Base-by-base conservation (phyloP, 2,113 vertebrate species). In the Cyprichromis sp. region DNA sequence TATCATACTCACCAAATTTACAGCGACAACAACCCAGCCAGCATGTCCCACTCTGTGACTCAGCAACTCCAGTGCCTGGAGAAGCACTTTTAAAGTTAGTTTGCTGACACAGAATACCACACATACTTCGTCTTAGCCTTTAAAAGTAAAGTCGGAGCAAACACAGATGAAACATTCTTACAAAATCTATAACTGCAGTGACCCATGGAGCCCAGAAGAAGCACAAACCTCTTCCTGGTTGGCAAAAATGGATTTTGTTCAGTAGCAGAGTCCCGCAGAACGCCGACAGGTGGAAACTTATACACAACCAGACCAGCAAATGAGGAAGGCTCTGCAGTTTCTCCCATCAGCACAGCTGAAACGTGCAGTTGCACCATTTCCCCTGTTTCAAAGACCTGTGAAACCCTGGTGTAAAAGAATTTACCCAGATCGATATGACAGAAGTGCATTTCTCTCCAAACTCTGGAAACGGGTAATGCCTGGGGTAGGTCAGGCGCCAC, bases 61-160 rank as follows among this genome's bases (percentile, higher is more conserved):
- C 38, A 73, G 38, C 66, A 71, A 6, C 66, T 24, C 0, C n/a
- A 24, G 1, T 14, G 3, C 5, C 5, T 0, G 1, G 21, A 73
- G 38, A 73, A 73, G 68, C 21, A 45, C 38, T 73, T 73, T 26
- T 9, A 26, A 26, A 45, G 68, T 42, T 16, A 24, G 38, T 26
- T 4, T 26, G 38, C 40, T 73, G 40, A 29, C 40, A 10, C 21
- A 26, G 40, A 24, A 26, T 16, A 73, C 13, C 5, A 17, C 40
- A 17, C 21, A 29, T 29, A 0, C 42, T 8, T 11, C 0, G 1
- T 16, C 1, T 29, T 7, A 47, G 24, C 14, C 21, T 76, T 76
- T 47, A 29, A 19, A 29, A 26, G 21, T 47, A 0, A 29, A 11
- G 0, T 47, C 71, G 19, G 24, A 17, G 24, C 40, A 76, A 76